Conservation (phyloP, 2,888 invertebrate species). For the Hemaris fuciformis region DNA sequence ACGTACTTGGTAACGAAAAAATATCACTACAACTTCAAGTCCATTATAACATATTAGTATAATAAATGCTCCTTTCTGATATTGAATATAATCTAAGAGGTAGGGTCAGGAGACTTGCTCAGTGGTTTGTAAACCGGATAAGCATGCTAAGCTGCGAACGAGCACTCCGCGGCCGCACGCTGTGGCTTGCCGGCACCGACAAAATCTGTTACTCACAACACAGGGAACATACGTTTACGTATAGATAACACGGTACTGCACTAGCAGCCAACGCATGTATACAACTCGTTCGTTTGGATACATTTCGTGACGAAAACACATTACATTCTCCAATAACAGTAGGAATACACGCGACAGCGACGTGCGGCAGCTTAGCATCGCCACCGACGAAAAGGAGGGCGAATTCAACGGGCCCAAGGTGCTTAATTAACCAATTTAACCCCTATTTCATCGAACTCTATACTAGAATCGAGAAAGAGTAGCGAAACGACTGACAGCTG, state of each 20-base stretch:
- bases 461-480: slow-evolving; percentile 29
- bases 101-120: slow-evolving; percentile 40
- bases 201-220: background rate
- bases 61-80: slow-evolving; percentile 65
- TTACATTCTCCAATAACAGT: background rate
- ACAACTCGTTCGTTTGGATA: background rate
- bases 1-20: slow-evolving; percentile 71
- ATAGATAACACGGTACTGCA: no score
- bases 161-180: background rate
- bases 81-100: slow-evolving; percentile 53
- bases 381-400: background rate
- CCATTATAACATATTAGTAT: slow-evolving; percentile 39
- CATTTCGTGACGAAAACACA: background rate
- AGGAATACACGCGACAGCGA: background rate
- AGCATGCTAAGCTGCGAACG: slow-evolving; percentile 2
- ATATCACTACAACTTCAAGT: slow-evolving; percentile 66
- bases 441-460: slow-evolving; percentile 34
- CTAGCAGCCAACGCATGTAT: no score
- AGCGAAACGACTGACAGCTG: background rate
- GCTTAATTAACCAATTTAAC: slow-evolving; percentile 21
- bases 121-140: slow-evolving; percentile 11
- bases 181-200: background rate
- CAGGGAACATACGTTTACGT: no score
- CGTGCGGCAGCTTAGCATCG: background rate
- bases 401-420: background rate